A percentile compares a stretch with the other conserved stretches of the same genome.
Conservation (phyloP, 2,888 invertebrate genomes). For the Xylophagus ater region DNA sequence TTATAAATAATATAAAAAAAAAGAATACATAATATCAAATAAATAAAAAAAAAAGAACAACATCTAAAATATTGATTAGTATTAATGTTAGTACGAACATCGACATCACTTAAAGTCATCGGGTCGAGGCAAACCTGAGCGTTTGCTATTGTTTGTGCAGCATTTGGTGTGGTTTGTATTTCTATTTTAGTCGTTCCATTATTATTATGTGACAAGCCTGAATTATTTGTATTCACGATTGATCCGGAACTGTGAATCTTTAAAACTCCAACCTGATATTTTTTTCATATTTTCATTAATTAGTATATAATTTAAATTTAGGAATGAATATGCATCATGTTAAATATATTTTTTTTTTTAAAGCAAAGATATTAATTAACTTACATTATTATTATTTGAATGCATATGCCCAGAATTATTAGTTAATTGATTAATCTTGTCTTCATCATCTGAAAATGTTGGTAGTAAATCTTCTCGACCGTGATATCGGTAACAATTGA, state of each 20-base stretch:
- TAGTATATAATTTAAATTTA: background rate
- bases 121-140: conserved; percentile 71
- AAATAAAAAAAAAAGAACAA: conserved; percentile 13
- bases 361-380: conserved; percentile 7
- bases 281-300: conserved; percentile 1
- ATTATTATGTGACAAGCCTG: conserved; percentile 32
- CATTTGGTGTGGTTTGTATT: conserved; percentile 31
- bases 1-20: conserved; percentile 14
- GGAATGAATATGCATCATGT: background rate
- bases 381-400: conserved; percentile 24
- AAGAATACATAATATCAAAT: conserved; percentile 12
- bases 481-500: conserved; percentile 97
- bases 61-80: conserved; percentile 14
- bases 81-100: conserved; percentile 52
- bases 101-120: conserved; percentile 61
- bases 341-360: background rate
- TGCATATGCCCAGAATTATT: conserved; percentile 31
- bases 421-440: conserved; percentile 55
- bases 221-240: conserved; percentile 20
- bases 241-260: conserved; percentile 38
- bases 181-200: conserved; percentile 38
- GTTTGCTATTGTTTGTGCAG: conserved; percentile 38
- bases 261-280: conserved; percentile 35
- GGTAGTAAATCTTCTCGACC: conserved; percentile 90
- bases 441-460: conserved; percentile 86